Evolutionary conservation across 2,113 vertebrate species (phyloP).

Genomic region (Quiscalus mexicanus): DNA sequence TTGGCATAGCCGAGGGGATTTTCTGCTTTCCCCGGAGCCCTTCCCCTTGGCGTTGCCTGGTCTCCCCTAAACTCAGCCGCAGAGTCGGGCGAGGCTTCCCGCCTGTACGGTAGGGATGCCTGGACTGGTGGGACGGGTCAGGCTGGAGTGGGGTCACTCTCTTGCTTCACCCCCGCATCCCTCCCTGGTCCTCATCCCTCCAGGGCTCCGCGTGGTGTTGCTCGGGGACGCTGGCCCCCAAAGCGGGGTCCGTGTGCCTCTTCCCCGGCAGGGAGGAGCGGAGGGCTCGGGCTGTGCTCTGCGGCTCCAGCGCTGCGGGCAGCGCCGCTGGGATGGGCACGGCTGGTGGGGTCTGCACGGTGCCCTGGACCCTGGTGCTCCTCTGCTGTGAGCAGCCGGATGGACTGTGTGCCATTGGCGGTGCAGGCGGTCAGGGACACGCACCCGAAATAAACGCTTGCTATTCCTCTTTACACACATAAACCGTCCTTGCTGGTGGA

Average conservation of each 20-base stretch:
- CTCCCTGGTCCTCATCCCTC: not conserved
- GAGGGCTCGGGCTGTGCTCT: not conserved
- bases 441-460: not conserved
- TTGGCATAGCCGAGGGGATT: not conserved
- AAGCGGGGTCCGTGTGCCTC: not conserved
- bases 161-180: not conserved
- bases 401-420: not conserved
- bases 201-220: no score
- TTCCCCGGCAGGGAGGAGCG: not conserved
- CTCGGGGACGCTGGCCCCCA: not conserved
- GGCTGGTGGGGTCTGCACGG: not conserved
- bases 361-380: not conserved
- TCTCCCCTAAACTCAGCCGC: not conserved
- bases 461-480: not conserved
- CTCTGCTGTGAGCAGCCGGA: rapidly evolving
- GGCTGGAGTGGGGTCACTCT: not conserved
- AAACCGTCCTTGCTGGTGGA: not conserved
- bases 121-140: not conserved
- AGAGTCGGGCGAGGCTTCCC: not conserved
- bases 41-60: not conserved
- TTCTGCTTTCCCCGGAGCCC: not conserved
- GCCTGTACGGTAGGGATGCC: not conserved
- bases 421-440: not conserved
- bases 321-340: rapidly evolving
- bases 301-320: not conserved